A percentile compares a stretch with the other conserved stretches of the same genome.
These are phyloP conservation scores for Thaumetopoea pityocampa DNA, from an alignment of 1,140 invertebrate genomes.

Conservation along the genomic window DNA sequence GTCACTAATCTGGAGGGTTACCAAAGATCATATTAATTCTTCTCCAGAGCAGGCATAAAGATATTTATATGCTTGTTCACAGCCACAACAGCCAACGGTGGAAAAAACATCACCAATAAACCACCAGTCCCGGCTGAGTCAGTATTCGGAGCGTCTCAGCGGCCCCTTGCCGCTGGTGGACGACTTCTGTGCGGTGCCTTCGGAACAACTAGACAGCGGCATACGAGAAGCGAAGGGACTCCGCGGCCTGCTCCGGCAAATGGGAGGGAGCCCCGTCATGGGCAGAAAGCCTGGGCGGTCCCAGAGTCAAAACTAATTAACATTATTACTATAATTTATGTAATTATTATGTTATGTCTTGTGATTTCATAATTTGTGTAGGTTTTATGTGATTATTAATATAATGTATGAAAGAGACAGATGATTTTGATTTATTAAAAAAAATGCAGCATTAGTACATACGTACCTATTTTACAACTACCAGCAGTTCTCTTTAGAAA, in stretches of 20 bases:
- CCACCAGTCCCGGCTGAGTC: conserved; percentile 75
- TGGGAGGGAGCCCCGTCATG: conserved; percentile 88
- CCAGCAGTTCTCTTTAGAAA: no score
- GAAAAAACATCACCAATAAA: conserved; percentile 58
- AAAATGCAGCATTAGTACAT: no score
- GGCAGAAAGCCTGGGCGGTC: conserved; percentile 79
- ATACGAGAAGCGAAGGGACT: conserved; percentile 81
- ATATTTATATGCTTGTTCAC: conserved; percentile 30
- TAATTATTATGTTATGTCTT: conserved; percentile 3
- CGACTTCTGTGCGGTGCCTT: conserved; percentile 94
- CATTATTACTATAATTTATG: conserved; percentile 1
- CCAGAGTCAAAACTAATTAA: conserved; percentile 63
- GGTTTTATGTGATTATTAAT: no score
- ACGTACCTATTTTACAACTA: no score
- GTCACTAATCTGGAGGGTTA: no score
- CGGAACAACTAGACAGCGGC: conserved; percentile 80
- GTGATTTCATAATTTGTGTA: conserved; percentile 3
- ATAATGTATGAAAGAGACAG: no score
- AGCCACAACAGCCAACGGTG: conserved; percentile 37
- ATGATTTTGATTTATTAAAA: no score
- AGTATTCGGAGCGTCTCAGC: conserved; percentile 74
- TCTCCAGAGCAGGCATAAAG: no score
- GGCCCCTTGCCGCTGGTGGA: conserved; percentile 89
- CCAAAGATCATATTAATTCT: no score
- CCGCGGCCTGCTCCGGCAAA: conserved; percentile 86